A percentile compares a stretch with the other conserved stretches of the same genome.
phyloP scores from a whole-genome alignment of 2,888 invertebrate genomes.

The Sericinus montela region DNA sequence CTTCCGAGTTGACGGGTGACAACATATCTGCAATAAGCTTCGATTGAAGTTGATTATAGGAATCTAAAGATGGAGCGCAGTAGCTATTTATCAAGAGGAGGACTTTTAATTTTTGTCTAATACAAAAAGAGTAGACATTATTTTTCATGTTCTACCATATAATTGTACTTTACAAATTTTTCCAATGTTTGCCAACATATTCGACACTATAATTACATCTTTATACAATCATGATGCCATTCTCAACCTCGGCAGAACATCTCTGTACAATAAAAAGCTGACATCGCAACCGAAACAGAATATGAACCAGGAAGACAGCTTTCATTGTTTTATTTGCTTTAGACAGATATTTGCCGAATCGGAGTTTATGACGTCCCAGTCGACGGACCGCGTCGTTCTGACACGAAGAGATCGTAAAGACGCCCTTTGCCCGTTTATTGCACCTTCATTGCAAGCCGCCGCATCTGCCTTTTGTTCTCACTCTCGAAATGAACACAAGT shows the following conservation, averaged over 20 bases:
- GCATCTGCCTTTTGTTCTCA: slow-evolving; percentile 21
- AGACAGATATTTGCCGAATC: slow-evolving; percentile 15
- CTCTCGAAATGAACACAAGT: slow-evolving; percentile 9
- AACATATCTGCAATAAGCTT: no score
- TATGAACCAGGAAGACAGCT: slow-evolving; percentile 13
- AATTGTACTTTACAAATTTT: no score
- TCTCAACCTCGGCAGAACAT: not conserved
- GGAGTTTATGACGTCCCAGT: slow-evolving; percentile 16
- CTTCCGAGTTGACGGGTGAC: no score
- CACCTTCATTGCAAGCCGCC: slow-evolving; percentile 6
- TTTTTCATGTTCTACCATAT: no score
- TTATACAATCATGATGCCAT: no score
- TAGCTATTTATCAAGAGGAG: no score
- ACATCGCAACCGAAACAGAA: not conserved
- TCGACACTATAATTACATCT: no score
- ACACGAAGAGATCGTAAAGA: slow-evolving; percentile 18
- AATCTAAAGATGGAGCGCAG: no score
- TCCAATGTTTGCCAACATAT: no score
- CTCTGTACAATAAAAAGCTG: not conserved
- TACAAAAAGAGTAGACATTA: no score
- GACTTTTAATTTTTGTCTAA: no score
- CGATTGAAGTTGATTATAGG: no score
- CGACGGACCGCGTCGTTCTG: slow-evolving; percentile 13
- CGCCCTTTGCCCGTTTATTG: slow-evolving; percentile 20
- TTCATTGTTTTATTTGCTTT: slow-evolving; percentile 17